A percentile compares a stretch with the other conserved stretches of the same genome.
Conservation (phyloP, 2,113 vertebrate species). For the Zosterops hypoxanthus region DNA sequence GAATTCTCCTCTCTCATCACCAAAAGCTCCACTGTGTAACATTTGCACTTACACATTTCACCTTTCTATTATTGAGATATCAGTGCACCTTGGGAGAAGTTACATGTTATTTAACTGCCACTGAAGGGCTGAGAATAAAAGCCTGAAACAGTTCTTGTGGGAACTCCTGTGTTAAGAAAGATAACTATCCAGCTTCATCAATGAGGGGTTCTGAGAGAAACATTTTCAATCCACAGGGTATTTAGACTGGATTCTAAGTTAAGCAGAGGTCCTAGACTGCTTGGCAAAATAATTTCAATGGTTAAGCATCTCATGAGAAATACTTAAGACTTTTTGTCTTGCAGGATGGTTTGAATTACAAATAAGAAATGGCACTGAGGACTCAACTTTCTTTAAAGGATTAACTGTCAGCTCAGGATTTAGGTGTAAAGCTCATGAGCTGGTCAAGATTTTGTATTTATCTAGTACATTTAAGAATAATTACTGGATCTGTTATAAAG, state of each 20-base stretch:
- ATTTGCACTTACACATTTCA: background rate
- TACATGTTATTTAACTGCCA: background rate
- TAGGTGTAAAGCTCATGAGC: background rate
- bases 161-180: background rate
- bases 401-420: background rate
- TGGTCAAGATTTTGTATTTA: background rate
- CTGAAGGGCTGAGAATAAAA: background rate
- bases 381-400: background rate
- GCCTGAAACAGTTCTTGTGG: background rate
- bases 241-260: conserved; percentile 8
- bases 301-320: background rate
- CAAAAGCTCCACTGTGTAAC: background rate
- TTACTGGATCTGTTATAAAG: background rate
- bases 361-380: background rate
- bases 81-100: background rate
- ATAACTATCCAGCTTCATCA: background rate
- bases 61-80: background rate
- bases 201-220: background rate
- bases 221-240: background rate
- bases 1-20: background rate
- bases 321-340: background rate
- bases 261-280: conserved; percentile 8
- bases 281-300: background rate
- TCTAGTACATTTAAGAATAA: background rate
- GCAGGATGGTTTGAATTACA: conserved; percentile 32